A percentile compares a stretch with the other conserved stretches of the same genome.
Conservation (phyloP, 2,888 invertebrate genomes). For the Xestia ashworthii region DNA sequence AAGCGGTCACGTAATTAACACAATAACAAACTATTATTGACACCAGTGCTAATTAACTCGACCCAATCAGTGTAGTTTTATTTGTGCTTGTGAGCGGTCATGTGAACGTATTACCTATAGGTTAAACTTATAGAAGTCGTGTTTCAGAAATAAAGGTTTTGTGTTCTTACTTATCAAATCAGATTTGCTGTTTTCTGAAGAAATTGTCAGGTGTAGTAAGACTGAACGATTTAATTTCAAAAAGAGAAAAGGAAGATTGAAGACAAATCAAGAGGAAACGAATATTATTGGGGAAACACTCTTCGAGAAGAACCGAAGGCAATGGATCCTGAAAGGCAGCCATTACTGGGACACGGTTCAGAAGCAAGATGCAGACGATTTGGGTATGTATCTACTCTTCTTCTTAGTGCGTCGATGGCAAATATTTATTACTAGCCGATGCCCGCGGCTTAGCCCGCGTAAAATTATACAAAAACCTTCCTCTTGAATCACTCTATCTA, state of each 20-base stretch:
- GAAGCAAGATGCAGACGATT: conserved; percentile 64
- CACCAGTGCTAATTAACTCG: conserved; percentile 21
- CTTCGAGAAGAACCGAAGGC: neutral
- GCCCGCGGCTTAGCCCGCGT: too few species aligned
- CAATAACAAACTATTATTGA: conserved; percentile 38
- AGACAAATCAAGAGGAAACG: neutral
- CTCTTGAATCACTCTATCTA: too few species aligned
- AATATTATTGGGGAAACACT: neutral
- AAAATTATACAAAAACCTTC: too few species aligned
- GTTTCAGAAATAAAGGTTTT: neutral
- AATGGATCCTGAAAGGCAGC: conserved; percentile 83
- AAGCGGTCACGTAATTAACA: conserved; percentile 42
- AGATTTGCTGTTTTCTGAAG: neutral
- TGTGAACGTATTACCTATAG: conserved; percentile 10
- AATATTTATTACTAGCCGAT: too few species aligned
- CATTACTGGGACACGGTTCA: conserved; percentile 68
- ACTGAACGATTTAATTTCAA: neutral
- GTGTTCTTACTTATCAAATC: neutral
- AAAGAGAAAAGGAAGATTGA: neutral
- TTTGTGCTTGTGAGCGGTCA: conserved; percentile 5
- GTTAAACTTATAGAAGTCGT: neutral
- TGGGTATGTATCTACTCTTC: conserved; percentile 65
- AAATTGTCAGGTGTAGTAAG: neutral
- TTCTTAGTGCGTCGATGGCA: too few species aligned
- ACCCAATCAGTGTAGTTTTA: conserved; percentile 34